Conservation (phyloP, 2,797 vertebrate species). For the Halcyon badia region DNA sequence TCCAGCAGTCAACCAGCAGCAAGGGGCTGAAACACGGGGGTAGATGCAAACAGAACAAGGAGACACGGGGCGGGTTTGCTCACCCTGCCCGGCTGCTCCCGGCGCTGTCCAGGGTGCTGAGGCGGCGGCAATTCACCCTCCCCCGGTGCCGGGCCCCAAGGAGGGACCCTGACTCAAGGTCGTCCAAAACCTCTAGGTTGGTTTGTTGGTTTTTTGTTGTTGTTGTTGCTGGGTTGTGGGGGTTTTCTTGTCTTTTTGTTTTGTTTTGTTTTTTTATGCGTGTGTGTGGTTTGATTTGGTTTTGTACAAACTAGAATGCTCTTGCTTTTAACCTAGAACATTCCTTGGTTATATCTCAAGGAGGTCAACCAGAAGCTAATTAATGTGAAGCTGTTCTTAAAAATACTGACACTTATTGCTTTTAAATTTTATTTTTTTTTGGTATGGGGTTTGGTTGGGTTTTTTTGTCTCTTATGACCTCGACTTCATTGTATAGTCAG, state of each 20-base stretch:
- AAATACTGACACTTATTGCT: background rate
- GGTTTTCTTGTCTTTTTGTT: too few species aligned
- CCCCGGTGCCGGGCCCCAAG: too few species aligned
- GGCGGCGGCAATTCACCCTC: rapidly evolving
- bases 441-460: background rate
- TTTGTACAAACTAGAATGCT: background rate
- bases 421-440: background rate
- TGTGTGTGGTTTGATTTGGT: too few species aligned
- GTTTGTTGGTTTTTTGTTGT: too few species aligned
- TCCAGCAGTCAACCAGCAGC: background rate
- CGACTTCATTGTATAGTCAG: background rate
- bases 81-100: background rate
- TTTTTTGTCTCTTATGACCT: background rate
- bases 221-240: too few species aligned
- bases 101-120: background rate
- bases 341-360: background rate
- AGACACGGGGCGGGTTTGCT: too few species aligned
- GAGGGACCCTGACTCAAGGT: rapidly evolving
- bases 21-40: too few species aligned
- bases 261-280: too few species aligned
- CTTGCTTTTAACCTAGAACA: rapidly evolving
- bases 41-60: rapidly evolving
- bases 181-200: too few species aligned
- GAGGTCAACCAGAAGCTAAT: background rate
- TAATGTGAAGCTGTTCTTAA: background rate